Conservation (phyloP, 2,113 vertebrate genomes). For the Melanostigma gelatinosum region DNA sequence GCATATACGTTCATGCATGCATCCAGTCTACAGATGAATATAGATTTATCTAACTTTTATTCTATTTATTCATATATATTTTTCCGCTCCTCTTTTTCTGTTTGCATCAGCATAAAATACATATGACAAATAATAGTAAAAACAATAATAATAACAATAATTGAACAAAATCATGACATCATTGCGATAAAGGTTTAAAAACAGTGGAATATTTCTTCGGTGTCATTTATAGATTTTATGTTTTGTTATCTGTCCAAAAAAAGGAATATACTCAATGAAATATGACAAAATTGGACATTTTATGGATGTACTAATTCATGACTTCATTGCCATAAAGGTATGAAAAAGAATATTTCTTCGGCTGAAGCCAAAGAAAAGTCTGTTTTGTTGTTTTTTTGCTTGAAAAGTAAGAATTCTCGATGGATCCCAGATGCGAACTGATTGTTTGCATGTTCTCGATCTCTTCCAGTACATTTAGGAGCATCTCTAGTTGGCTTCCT, state of each 20-base stretch:
- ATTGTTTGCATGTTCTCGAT: constrained; percentile 19
- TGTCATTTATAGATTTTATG: too few relatives aligned
- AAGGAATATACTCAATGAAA: too few relatives aligned
- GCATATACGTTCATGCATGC: too few relatives aligned
- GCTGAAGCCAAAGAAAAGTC: neutral
- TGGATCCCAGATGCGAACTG: neutral
- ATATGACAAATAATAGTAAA: neutral
- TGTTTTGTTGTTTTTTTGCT: neutral
- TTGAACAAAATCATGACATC: too few relatives aligned
- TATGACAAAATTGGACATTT: neutral
- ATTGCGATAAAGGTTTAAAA: too few relatives aligned
- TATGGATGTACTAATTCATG: neutral
- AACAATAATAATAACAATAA: too few relatives aligned
- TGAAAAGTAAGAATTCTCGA: neutral
- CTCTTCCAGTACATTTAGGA: neutral
- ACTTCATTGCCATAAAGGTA: neutral
- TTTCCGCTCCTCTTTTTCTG: neutral
- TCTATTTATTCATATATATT: neutral
- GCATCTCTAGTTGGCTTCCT: constrained; percentile 23
- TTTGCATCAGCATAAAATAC: neutral
- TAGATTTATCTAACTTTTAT: too few relatives aligned
- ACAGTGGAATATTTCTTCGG: too few relatives aligned
- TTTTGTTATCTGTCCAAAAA: too few relatives aligned
- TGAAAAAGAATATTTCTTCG: neutral
- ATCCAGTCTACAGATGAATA: too few relatives aligned